Percentiles rank a stretch among this genome's conserved stretches.
Conservation (phyloP, 2,888 invertebrate species). For the Mythimna ferrago region DNA sequence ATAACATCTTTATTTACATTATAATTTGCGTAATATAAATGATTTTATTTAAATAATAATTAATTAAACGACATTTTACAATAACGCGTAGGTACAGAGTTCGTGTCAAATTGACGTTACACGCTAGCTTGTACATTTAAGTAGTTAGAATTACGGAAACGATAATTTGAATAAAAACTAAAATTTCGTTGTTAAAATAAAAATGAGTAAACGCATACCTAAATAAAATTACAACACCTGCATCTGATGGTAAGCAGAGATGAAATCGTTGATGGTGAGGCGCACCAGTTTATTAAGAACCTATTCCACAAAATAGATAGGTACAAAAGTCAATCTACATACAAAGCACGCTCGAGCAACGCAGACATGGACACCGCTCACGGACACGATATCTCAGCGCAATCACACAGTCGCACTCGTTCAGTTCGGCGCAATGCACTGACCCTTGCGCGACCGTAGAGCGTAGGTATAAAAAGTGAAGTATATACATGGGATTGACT, state of each 20-base stretch:
- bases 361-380: no score
- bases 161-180: conserved; percentile 30
- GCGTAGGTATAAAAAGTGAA: no score
- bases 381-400: no score
- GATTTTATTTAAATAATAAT: conserved; percentile 50
- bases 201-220: not conserved
- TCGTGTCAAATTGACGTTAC: conserved; percentile 15
- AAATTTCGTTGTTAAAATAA: not conserved
- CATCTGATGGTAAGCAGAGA: not conserved
- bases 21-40: conserved; percentile 58
- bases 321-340: no score
- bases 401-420: no score
- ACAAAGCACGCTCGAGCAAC: no score
- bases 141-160: conserved; percentile 30
- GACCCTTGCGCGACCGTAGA: no score
- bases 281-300: no score
- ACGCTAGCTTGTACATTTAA: conserved; percentile 49
- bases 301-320: no score
- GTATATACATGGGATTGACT: no score
- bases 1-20: conserved; percentile 82
- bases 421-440: no score
- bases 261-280: no score
- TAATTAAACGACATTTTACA: conserved; percentile 47
- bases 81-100: conserved; percentile 36
- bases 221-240: not conserved